Base-by-base conservation (phyloP, 1,140 invertebrate species). In the Drosophila kepulauana region DNA sequence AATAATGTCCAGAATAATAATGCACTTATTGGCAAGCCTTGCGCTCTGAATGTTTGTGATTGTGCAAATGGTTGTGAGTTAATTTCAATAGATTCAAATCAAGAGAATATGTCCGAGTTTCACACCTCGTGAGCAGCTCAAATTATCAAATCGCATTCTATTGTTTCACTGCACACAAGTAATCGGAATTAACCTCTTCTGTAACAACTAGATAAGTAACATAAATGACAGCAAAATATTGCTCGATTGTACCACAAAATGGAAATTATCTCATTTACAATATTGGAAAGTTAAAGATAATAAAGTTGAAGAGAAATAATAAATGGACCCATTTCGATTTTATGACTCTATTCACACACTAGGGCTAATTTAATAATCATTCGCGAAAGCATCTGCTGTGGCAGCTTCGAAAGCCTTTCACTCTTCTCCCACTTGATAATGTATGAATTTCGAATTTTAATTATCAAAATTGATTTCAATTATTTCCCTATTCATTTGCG, bases 1-100 rank as follows among this genome's bases (percentile, higher is more conserved):
- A 54, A 70, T 54, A 70, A 52, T 30, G 25, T 30, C 46, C 15
- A 15, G 38, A n/a, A 28, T 46, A 46, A 71, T 64, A 46, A 56
- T 35, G 68, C 35, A 46, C 20, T 38, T 33, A 43, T 43, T 43
- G 38, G 1, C 5, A 41, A 20, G n/a, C 41, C n/a, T 43, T 43
- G 11, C 41, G 8, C 51, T 70, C 51, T 28, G 48, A 41, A 45
- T 45, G 41, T 20, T 33, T n/a, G 13, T 25, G 48, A 62, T 11
- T 3, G 11, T 43, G 41, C 20, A 25, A 25, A 43, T 59, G 16
- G 51, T 10, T 51, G 33, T 8, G 3, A 33, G 25, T 0, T 30
- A 2, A 52, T 52, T 33, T 52, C 13, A 49, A 33, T 48, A 5
- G 45, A 46, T 46, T 15, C 6, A 3, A 45, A 45, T 8, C 10